Percentiles rank a stretch among this genome's conserved stretches.
These are phyloP conservation scores for Catocala sponsa DNA, from an alignment of 2,888 invertebrate genomes.

Conservation along the genomic window DNA sequence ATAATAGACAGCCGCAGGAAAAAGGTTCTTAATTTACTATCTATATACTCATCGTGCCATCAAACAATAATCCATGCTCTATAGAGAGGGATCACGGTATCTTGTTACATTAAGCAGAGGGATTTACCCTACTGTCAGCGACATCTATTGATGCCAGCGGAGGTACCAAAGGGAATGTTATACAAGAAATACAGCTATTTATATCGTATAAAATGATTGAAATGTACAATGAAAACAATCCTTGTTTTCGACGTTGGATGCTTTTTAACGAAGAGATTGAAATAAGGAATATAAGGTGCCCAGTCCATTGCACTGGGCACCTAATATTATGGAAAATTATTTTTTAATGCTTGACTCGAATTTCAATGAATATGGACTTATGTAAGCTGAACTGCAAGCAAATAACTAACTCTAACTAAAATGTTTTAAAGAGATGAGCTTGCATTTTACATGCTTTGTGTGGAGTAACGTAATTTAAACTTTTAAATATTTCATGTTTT, in stretches of 20 bases:
- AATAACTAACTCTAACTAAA: neutral
- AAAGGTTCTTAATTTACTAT: conserved; percentile 52
- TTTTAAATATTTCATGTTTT: too few relatives aligned
- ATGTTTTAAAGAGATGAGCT: neutral
- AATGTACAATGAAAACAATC: too few relatives aligned
- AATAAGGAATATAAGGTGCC: too few relatives aligned
- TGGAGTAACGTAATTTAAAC: neutral
- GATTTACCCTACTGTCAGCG: conserved; percentile 56
- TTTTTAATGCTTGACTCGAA: neutral
- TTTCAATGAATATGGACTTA: neutral
- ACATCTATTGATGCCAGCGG: conserved; percentile 47
- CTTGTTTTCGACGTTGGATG: too few relatives aligned
- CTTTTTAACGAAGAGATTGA: too few relatives aligned
- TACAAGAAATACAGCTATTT: neutral
- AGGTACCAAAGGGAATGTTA: conserved; percentile 21
- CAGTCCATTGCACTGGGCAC: too few relatives aligned
- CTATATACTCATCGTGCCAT: conserved; percentile 58
- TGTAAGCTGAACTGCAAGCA: neutral
- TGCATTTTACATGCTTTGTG: neutral
- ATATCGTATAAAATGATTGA: too few relatives aligned
- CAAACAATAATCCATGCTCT: conserved; percentile 57
- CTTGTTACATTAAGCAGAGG: conserved; percentile 61
- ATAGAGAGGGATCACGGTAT: conserved; percentile 56
- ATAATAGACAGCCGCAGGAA: conserved; percentile 32
- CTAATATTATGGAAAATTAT: neutral